Evolutionary conservation across 2,888 invertebrate genomes (phyloP).

Genomic region (Papilio demoleus): DNA sequence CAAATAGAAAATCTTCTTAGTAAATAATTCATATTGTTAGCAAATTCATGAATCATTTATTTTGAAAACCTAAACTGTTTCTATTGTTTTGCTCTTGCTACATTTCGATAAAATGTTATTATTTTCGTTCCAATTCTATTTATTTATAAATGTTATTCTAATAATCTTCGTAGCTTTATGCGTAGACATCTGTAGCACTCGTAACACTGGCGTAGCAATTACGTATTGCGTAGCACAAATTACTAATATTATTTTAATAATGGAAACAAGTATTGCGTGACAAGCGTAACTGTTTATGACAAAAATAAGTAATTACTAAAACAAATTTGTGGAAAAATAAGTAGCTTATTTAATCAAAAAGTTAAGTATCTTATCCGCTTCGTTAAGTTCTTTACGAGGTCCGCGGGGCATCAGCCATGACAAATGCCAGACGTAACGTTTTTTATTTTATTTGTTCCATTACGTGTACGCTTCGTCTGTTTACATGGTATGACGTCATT

Average conservation of each 20-base stretch:
- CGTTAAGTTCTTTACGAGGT: conserved; percentile 22
- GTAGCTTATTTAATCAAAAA: conserved; percentile 7
- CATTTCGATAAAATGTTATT: not conserved
- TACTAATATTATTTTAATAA: no score
- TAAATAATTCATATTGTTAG: conserved; percentile 5
- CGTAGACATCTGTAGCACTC: not conserved
- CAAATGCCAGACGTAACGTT: conserved; percentile 20
- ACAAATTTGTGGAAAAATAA: not conserved
- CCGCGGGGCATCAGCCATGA: conserved; percentile 10
- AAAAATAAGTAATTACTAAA: conserved; percentile 2
- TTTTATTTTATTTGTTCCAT: conserved; percentile 12
- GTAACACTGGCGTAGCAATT: not conserved
- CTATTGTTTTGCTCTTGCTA: not conserved
- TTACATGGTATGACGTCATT: not conserved
- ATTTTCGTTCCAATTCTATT: no score
- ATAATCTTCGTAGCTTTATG: not conserved
- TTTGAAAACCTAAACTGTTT: not conserved
- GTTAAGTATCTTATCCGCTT: conserved; percentile 14
- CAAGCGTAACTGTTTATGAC: not conserved
- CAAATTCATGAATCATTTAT: not conserved
- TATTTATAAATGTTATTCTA: no score
- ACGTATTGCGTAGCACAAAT: not conserved
- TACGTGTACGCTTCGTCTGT: not conserved
- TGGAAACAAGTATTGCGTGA: not conserved
- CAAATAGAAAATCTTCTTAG: not conserved